Evolutionary conservation across 2,113 vertebrate species (phyloP).

Genomic region (Sitta europaea): DNA sequence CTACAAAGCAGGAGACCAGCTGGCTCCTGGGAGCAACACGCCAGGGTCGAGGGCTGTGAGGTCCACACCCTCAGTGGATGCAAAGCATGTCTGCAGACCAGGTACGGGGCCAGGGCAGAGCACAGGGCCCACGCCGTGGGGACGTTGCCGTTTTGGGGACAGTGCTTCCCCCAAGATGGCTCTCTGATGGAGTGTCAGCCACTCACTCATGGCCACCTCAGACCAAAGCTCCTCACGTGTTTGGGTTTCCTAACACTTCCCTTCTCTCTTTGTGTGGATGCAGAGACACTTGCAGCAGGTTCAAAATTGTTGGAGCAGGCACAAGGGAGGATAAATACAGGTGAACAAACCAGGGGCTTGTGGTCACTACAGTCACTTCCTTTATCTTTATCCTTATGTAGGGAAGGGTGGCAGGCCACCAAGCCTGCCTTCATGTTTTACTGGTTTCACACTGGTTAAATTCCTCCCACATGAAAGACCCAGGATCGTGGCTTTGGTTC

Average conservation of each 20-base stretch:
- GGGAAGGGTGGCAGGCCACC: background rate
- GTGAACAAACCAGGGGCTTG: background rate
- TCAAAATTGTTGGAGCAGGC: background rate
- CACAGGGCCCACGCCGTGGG: background rate
- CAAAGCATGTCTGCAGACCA: background rate
- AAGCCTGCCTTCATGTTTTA: background rate
- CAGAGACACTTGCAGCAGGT: background rate
- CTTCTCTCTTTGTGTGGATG: background rate
- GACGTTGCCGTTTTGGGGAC: background rate
- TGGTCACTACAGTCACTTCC: background rate
- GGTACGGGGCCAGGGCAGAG: rapidly evolving
- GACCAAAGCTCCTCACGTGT: background rate
- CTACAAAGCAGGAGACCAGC: background rate
- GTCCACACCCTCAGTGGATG: background rate
- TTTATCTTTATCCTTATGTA: background rate
- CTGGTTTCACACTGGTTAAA: background rate
- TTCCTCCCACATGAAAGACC: background rate
- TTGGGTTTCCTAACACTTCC: background rate
- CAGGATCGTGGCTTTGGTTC: background rate
- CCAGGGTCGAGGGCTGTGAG: background rate
- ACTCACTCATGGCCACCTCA: background rate
- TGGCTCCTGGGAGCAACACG: background rate
- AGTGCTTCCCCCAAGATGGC: rapidly evolving
- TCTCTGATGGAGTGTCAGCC: background rate
- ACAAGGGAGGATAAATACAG: background rate